phyloP scores from a whole-genome alignment of 2,113 vertebrate genomes.

The Alethe diademata region DNA sequence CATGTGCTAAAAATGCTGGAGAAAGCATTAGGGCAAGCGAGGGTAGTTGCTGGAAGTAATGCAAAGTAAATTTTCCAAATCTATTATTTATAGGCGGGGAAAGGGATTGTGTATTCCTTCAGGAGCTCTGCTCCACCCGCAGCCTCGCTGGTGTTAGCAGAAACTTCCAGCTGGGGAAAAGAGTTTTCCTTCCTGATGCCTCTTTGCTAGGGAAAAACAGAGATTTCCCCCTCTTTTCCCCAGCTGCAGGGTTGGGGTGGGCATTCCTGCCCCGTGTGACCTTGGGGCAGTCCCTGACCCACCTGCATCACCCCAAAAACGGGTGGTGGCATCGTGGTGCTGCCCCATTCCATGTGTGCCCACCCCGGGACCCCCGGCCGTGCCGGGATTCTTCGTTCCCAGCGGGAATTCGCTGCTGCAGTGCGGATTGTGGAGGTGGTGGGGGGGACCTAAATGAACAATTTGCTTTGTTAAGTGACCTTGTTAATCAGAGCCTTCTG shows the following conservation, averaged over 20 bases:
- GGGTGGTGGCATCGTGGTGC: rapidly evolving
- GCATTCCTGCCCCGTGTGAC: rapidly evolving
- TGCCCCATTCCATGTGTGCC: rapidly evolving
- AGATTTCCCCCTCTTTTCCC: not conserved
- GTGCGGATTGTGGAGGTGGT: not conserved
- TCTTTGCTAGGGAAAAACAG: rapidly evolving
- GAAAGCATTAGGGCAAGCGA: not conserved
- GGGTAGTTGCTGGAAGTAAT: constrained; percentile 6
- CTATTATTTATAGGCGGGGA: constrained; percentile 38
- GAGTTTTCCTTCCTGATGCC: not conserved
- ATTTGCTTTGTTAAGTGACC: constrained; percentile 10
- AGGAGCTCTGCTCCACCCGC: not conserved
- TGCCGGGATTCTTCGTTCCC: not conserved
- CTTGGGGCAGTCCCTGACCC: not conserved
- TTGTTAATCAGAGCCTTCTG: not conserved
- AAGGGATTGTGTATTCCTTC: not conserved
- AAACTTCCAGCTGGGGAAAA: not conserved
- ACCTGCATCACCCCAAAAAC: rapidly evolving
- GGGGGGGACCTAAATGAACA: not conserved
- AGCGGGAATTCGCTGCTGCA: not conserved
- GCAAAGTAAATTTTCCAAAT: constrained; percentile 1
- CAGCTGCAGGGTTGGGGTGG: rapidly evolving
- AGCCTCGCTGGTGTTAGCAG: not conserved
- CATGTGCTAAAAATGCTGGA: not conserved
- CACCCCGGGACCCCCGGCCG: rapidly evolving